Evolutionary conservation across 1,140 invertebrate genomes (phyloP).

Genomic region (Hyphantria cunea): DNA sequence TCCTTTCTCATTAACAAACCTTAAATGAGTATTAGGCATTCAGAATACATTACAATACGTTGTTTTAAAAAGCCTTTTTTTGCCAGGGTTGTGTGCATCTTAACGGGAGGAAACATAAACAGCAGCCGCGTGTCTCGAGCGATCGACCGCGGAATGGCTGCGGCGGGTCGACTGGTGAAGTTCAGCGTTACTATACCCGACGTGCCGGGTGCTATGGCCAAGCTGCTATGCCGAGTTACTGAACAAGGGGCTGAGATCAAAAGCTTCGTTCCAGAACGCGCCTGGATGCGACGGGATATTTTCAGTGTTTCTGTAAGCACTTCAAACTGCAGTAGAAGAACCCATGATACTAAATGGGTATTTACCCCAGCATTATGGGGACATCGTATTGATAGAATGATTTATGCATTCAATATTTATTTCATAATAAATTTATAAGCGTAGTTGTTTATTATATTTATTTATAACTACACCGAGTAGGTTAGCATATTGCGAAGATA

Average conservation of each 20-base stretch:
- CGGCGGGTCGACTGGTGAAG: slow-evolving; percentile 91
- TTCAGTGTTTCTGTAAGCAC: slow-evolving; percentile 30
- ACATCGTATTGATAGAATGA: background rate
- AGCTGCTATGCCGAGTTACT: slow-evolving; percentile 87
- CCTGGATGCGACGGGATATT: slow-evolving; percentile 92
- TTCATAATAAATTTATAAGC: too few species aligned
- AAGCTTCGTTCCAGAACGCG: slow-evolving; percentile 94
- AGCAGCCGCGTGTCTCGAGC: slow-evolving; percentile 92
- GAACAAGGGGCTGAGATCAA: slow-evolving; percentile 92
- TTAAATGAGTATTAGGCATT: too few species aligned
- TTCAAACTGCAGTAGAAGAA: too few species aligned
- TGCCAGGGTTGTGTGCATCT: slow-evolving; percentile 88
- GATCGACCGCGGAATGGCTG: slow-evolving; percentile 92
- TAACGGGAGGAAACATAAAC: slow-evolving; percentile 96
- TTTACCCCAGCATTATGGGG: background rate
- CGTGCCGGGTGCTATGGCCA: slow-evolving; percentile 91
- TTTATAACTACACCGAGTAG: too few species aligned
- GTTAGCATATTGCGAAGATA: too few species aligned
- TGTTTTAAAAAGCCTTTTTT: background rate
- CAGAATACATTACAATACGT: too few species aligned
- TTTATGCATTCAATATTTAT: background rate
- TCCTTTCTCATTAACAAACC: too few species aligned
- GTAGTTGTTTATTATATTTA: too few species aligned
- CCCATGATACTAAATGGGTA: background rate
- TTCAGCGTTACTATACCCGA: slow-evolving; percentile 83